Conservation (phyloP, 2,888 invertebrate species). For the Podabrus alpinus region DNA sequence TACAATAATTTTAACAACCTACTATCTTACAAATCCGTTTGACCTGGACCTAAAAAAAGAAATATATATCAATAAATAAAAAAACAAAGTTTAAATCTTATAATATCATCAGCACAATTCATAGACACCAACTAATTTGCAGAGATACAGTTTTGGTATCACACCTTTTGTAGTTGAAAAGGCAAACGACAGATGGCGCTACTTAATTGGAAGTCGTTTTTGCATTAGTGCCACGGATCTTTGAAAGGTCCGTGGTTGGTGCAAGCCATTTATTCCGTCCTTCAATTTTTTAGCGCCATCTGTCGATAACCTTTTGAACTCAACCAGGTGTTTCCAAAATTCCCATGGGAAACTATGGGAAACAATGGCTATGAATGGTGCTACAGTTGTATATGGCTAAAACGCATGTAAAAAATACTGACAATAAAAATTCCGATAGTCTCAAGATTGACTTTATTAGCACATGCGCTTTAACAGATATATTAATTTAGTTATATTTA, state of each 20-base stretch:
- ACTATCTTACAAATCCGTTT: slow-evolving; percentile 61
- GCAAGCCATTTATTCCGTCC: too few species aligned
- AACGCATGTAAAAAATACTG: neutral
- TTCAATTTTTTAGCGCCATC: too few species aligned
- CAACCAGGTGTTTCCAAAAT: too few species aligned
- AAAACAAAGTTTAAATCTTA: neutral
- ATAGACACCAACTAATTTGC: neutral
- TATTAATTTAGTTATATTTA: slow-evolving; percentile 22
- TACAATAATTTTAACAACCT: neutral
- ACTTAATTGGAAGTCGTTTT: too few species aligned
- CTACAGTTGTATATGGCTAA: neutral
- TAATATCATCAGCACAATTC: neutral
- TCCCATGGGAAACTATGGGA: too few species aligned
- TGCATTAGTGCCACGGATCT: too few species aligned
- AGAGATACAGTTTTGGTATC: too few species aligned
- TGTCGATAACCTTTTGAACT: too few species aligned
- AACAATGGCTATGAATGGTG: neutral
- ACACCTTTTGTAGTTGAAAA: too few species aligned
- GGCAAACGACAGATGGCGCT: too few species aligned
- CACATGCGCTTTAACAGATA: neutral
- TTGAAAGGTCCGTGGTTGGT: too few species aligned
- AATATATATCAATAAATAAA: neutral
- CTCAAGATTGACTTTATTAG: neutral
- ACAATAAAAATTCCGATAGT: neutral
- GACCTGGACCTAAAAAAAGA: slow-evolving; percentile 62